These are phyloP conservation scores for Steatornis caripensis DNA, from an alignment of 2,113 vertebrate species.

Conservation along the genomic window DNA sequence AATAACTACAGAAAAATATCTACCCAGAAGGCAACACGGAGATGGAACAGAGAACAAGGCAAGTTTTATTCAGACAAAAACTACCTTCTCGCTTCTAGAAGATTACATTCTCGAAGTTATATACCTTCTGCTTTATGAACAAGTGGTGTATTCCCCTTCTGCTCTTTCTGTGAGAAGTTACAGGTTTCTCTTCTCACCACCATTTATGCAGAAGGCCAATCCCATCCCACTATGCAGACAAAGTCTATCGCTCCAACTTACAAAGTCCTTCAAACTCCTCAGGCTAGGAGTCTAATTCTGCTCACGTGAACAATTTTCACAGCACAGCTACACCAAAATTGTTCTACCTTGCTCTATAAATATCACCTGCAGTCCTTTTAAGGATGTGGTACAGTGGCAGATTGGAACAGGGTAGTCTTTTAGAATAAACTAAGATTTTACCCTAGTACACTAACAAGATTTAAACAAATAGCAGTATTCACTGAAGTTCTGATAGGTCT, in stretches of 20 bases:
- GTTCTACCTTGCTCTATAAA: not conserved
- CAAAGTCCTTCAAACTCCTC: not conserved
- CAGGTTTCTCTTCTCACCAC: not conserved
- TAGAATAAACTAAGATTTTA: not conserved
- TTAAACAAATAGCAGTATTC: not conserved
- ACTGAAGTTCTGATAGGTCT: not conserved
- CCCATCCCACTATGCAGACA: not conserved
- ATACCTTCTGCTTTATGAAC: not conserved
- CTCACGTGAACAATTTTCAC: not conserved
- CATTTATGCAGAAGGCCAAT: not conserved
- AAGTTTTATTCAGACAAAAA: not conserved
- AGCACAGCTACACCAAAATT: not conserved
- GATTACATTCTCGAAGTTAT: not conserved
- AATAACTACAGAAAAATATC: not conserved
- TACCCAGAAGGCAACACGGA: not conserved
- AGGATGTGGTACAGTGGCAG: not conserved
- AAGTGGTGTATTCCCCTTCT: not conserved
- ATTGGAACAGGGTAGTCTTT: not conserved
- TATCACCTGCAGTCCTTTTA: not conserved
- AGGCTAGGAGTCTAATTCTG: not conserved
- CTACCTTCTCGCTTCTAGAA: not conserved
- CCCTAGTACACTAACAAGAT: not conserved
- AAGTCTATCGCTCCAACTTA: not conserved
- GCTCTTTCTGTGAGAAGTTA: not conserved
- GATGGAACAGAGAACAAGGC: not conserved